Evolutionary conservation across 2,113 vertebrate species (phyloP), one percentile per base, ranked within the genome.

Genomic region (Setophaga petechia): DNA sequence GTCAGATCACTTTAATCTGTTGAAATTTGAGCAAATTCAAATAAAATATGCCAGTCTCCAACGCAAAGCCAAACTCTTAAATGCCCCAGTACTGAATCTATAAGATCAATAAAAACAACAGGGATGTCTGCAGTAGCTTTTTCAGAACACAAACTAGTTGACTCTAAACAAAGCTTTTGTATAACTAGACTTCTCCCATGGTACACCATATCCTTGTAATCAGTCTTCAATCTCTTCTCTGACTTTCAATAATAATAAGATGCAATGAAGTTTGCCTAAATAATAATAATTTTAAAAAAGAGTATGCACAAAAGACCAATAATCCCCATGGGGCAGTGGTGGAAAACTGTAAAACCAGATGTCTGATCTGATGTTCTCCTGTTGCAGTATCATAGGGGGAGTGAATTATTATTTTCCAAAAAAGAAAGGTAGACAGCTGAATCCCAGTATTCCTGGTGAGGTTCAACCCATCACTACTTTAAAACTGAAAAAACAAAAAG

Each of bases 91-190:
- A 84, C 31, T 80, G 65, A 94, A 96, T 93, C 94, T 86, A 49
- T 89, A 75, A 81, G 69, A 96, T 94, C 94, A 95, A 96, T 94
- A 87, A 69, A 83, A 88, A 76, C 66, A 88, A 63, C 47, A 59
- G 66, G 37, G 49, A 80, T 84, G 47, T 74, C 81, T 95, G 76
- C 91, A 68, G 49, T n/a, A 59, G 75, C 51, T 93, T 90, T 83
- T 85, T 80, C 46, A 73, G 78, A 91, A 35, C 84, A 85, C 37
- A 8, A 55, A 85, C 55, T 39, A 85, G 87, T 41, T 66, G 78
- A 83, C 43, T 94, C 57, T 93, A 73, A 83, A 54, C 68, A 96
- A 89, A 81, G 71, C 58, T 78, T 96, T 91, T 86, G 33, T 75
- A 54, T 77, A 85, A 73, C 47, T 44, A 71, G n/a, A 61, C 67